Conservation (phyloP, 1,140 invertebrate genomes). For the Tetranychus cinnabarinus region DNA sequence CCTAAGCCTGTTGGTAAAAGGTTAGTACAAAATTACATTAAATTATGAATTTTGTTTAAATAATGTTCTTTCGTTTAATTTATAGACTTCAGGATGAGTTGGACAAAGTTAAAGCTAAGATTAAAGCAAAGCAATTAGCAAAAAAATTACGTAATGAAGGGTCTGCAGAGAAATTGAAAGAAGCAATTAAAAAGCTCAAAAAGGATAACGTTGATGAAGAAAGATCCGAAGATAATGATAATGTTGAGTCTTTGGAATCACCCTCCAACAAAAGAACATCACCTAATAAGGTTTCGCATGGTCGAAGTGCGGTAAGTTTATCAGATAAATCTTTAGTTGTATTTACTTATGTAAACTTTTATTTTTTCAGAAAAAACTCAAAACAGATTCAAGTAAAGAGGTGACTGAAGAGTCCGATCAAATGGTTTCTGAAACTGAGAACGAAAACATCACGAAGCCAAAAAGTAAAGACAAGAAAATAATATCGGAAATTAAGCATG, state of each 20-base stretch:
- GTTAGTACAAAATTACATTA: neutral
- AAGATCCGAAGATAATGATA: neutral
- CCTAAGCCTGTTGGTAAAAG: neutral
- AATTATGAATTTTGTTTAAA: no score
- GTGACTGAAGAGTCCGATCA: slow-evolving; percentile 16
- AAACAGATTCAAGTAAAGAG: slow-evolving; percentile 11
- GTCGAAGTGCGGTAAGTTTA: neutral
- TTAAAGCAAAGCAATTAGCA: neutral
- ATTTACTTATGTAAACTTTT: neutral
- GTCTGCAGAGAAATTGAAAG: neutral
- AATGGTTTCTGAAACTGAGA: slow-evolving; percentile 14
- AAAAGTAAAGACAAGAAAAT: neutral
- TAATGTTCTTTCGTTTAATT: no score
- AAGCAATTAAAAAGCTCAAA: neutral
- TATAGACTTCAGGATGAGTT: neutral
- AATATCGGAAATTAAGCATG: neutral
- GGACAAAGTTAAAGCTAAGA: neutral
- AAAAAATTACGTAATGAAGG: neutral
- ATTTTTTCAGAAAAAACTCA: neutral
- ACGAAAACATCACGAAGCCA: neutral
- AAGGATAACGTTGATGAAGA: neutral
- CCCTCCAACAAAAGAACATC: neutral
- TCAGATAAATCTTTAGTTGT: neutral
- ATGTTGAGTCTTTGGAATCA: neutral
- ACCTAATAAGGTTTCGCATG: neutral